phyloP scores from a whole-genome alignment of 2,888 invertebrate genomes.

The Sipha maydis region DNA sequence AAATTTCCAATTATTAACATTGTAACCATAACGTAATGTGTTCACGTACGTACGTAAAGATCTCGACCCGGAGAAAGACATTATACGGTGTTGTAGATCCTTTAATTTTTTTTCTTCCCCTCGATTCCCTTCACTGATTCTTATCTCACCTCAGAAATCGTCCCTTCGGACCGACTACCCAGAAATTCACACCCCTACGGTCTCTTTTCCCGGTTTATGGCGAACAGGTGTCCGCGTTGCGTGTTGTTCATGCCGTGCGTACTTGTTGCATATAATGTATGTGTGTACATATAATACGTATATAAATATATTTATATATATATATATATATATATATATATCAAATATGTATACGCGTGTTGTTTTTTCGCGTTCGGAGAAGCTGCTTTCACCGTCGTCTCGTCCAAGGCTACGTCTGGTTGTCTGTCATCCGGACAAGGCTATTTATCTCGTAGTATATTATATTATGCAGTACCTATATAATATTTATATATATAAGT shows the following conservation, averaged over 20 bases:
- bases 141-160: background rate
- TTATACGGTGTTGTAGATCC: background rate
- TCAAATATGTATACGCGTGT: background rate
- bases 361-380: conserved; percentile 46
- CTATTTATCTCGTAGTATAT: conserved; percentile 49
- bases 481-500: background rate
- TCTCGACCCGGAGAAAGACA: no score
- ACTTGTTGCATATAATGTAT: background rate
- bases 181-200: background rate
- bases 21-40: no score
- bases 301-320: background rate
- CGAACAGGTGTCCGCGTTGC: conserved; percentile 23
- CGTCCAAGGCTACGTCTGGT: conserved; percentile 59
- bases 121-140: background rate
- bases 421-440: conserved; percentile 59
- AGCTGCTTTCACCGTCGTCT: conserved; percentile 59
- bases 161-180: background rate
- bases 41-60: no score
- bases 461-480: background rate
- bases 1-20: no score
- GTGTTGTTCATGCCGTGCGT: background rate
- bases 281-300: background rate
- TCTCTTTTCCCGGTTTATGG: background rate
- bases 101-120: no score
- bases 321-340: background rate